Percentiles rank a stretch among this genome's conserved stretches.
Evolutionary conservation across 1,140 invertebrate genomes (phyloP).

Genomic region (Drosophila neocordata): DNA sequence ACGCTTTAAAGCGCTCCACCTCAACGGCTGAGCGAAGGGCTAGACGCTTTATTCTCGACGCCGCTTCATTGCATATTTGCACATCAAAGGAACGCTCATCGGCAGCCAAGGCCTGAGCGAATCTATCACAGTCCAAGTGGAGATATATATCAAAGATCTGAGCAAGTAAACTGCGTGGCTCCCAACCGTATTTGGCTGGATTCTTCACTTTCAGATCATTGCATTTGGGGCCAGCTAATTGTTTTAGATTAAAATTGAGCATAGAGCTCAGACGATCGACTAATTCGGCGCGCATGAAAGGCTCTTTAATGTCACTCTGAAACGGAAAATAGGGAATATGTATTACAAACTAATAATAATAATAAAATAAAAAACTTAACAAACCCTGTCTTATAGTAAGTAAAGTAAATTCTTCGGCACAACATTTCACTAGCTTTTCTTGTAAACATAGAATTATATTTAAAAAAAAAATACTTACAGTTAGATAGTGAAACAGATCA

Average conservation of each 20-base stretch:
- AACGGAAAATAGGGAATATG: no score
- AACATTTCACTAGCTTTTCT: no score
- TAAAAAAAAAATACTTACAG: slow-evolving; percentile 84
- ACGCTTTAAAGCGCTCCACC: slow-evolving; percentile 91
- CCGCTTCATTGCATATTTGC: slow-evolving; percentile 95
- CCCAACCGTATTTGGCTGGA: slow-evolving; percentile 98
- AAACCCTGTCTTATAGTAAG: no score
- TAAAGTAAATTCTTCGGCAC: no score
- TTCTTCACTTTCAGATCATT: slow-evolving; percentile 98
- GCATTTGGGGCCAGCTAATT: slow-evolving; percentile 98
- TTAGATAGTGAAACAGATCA: slow-evolving; percentile 99
- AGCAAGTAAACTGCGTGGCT: slow-evolving; percentile 93
- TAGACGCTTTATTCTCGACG: slow-evolving; percentile 90
- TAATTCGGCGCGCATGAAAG: slow-evolving; percentile 95
- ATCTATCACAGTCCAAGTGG: slow-evolving; percentile 95
- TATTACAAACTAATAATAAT: no score
- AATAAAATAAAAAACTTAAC: no score
- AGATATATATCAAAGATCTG: slow-evolving; percentile 98
- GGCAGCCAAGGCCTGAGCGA: slow-evolving; percentile 93
- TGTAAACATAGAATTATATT: no score
- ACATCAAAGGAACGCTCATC: slow-evolving; percentile 97
- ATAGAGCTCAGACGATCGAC: slow-evolving; percentile 97
- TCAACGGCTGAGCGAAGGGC: slow-evolving; percentile 92
- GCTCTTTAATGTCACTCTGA: slow-evolving; percentile 92
- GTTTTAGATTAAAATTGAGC: slow-evolving; percentile 98